Conservation (phyloP, 2,888 invertebrate genomes). For the Dioctria rufipes region DNA sequence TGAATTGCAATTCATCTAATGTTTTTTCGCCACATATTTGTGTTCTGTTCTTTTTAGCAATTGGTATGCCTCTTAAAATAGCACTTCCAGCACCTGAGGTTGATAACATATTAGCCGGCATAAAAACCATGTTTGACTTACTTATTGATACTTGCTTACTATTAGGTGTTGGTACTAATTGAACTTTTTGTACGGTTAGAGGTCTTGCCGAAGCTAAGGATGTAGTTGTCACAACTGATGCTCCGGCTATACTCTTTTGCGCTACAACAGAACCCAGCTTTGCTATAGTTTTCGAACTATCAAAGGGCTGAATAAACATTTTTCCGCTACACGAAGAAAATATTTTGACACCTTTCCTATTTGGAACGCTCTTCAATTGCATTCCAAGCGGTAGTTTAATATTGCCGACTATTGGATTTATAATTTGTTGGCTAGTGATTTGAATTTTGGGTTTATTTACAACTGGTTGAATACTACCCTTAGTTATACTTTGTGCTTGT, state of each 20-base stretch:
- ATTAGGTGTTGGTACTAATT: constrained; percentile 65
- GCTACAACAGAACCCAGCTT: constrained; percentile 55
- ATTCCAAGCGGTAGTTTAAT: constrained; percentile 64
- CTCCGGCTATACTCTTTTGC: constrained; percentile 17
- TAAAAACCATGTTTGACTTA: constrained; percentile 68
- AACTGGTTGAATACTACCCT: not conserved
- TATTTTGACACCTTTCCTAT: constrained; percentile 67
- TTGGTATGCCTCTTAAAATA: constrained; percentile 44
- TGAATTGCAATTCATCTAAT: constrained; percentile 26
- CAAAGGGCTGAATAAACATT: constrained; percentile 66
- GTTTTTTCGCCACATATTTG: constrained; percentile 36
- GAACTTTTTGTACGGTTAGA: constrained; percentile 69
- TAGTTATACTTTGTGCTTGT: constrained; percentile 16
- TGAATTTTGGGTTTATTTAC: constrained; percentile 61
- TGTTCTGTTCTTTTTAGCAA: constrained; percentile 47
- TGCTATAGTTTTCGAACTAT: constrained; percentile 44
- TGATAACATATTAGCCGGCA: constrained; percentile 61
- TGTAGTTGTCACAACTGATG: constrained; percentile 7
- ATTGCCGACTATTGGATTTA: constrained; percentile 59
- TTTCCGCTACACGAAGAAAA: constrained; percentile 69
- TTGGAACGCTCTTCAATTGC: constrained; percentile 65
- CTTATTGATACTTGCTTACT: constrained; percentile 58
- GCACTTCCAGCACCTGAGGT: constrained; percentile 46
- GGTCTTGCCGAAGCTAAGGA: constrained; percentile 61
- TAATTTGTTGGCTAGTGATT: constrained; percentile 61